Conservation (phyloP, 2,113 vertebrate genomes). For the Fregetta grallaria region DNA sequence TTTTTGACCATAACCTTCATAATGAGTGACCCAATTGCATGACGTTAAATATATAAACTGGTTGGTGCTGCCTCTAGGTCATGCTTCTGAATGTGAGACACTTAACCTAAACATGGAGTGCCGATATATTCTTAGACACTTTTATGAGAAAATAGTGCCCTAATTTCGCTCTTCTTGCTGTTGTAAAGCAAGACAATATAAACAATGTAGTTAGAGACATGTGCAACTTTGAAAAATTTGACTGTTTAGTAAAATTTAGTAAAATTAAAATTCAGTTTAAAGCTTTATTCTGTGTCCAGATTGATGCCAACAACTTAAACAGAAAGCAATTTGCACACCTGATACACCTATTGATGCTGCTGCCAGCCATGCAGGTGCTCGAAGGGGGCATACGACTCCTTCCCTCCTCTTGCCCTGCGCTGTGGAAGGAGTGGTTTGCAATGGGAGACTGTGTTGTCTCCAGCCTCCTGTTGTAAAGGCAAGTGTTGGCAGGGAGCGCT, state of each 20-base stretch:
- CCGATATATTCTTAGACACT: neutral
- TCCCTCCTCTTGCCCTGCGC: neutral
- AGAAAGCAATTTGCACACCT: neutral
- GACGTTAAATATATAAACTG: neutral
- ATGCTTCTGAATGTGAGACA: neutral
- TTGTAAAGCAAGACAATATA: neutral
- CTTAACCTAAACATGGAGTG: neutral
- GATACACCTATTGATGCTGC: neutral
- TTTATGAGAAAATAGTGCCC: neutral
- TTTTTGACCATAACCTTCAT: neutral
- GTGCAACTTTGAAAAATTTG: neutral
- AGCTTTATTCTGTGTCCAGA: neutral
- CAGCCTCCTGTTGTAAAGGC: neutral
- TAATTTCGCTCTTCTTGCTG: neutral
- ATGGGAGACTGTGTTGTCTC: neutral
- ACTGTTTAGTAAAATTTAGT: neutral
- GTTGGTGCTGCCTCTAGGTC: neutral
- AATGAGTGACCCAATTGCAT: neutral
- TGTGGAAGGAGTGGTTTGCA: accelerated
- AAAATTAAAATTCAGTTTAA: neutral
- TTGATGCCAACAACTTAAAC: neutral
- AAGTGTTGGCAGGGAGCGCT: neutral
- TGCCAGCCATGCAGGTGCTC: neutral
- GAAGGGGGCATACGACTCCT: neutral
- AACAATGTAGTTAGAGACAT: neutral